A percentile compares a stretch with the other conserved stretches of the same genome.
These are phyloP conservation scores for Zophobas morio DNA, from an alignment of 1,140 invertebrate genomes.

Conservation along the genomic window DNA sequence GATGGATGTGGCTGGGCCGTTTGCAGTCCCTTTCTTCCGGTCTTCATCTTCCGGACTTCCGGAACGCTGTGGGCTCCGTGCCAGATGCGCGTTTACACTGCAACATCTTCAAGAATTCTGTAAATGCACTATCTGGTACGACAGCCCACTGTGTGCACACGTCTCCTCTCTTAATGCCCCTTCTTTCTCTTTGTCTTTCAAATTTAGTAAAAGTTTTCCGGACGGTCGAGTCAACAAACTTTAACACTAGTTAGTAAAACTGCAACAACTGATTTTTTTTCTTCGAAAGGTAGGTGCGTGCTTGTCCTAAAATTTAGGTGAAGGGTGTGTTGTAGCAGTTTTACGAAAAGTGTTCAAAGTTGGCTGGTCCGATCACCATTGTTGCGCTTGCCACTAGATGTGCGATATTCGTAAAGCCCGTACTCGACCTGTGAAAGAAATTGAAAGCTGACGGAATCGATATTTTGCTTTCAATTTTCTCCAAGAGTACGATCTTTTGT, in stretches of 20 bases:
- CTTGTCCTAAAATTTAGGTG: no score
- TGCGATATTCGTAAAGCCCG: not conserved
- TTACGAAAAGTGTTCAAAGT: no score
- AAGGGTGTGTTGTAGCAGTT: no score
- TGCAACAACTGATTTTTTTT: no score
- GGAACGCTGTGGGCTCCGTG: conserved; percentile 78
- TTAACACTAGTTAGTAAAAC: no score
- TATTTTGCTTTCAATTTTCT: conserved; percentile 31
- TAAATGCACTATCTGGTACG: conserved; percentile 99
- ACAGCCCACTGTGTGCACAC: conserved; percentile 80
- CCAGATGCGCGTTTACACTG: conserved; percentile 97
- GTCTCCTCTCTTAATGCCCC: conserved; percentile 35
- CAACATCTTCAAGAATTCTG: conserved; percentile 80
- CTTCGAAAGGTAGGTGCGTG: no score
- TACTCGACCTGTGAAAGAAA: conserved; percentile 23
- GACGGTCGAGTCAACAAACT: no score
- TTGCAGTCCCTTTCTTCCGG: conserved; percentile 39
- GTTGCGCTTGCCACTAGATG: conserved; percentile 33
- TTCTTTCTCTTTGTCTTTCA: conserved; percentile 14
- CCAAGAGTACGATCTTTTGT: not conserved
- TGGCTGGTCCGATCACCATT: no score
- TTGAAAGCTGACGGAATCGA: conserved; percentile 17
- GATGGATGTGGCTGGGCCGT: conserved; percentile 44
- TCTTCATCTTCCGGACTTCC: conserved; percentile 47
- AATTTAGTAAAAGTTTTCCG: not conserved